Evolutionary conservation across 2,888 invertebrate species (phyloP).

Genomic region (Cryptus armator): DNA sequence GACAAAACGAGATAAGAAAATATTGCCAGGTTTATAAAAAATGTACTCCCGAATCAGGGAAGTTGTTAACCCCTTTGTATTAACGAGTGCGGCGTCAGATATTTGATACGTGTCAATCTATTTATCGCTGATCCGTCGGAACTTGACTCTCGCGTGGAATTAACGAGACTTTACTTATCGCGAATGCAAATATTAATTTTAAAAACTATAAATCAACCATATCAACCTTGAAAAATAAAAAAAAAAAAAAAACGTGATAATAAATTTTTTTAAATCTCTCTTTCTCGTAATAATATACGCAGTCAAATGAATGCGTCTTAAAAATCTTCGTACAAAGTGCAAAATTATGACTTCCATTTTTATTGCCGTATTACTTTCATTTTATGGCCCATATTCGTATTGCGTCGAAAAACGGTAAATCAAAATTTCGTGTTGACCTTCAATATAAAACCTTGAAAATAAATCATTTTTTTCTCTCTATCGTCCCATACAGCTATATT

Average conservation of each 20-base stretch:
- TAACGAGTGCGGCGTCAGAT: not conserved
- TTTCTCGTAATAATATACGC: not conserved
- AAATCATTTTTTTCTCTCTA: not conserved
- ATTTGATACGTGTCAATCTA: not conserved
- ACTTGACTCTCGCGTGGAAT: not conserved
- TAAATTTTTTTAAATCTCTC: not conserved
- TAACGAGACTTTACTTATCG: not conserved
- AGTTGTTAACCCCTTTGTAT: not conserved
- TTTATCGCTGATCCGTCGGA: not conserved
- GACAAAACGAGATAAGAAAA: not conserved
- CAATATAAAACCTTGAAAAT: not conserved
- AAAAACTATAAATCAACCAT: conserved; percentile 13
- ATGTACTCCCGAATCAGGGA: not conserved
- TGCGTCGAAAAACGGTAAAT: conserved; percentile 4
- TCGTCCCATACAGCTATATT: not conserved
- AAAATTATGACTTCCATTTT: not conserved
- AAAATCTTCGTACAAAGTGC: conserved; percentile 24
- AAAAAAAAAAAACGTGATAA: conserved; percentile 21
- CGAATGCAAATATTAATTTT: not conserved
- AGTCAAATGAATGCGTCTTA: not conserved
- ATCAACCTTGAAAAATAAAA: not conserved
- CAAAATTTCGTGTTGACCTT: not conserved
- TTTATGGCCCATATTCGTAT: conserved; percentile 22
- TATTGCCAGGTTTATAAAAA: not conserved
- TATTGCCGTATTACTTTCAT: conserved; percentile 2